These are phyloP conservation scores for Pseudomyrmex flavicornis DNA, from an alignment of 1,140 invertebrate species.

Conservation along the genomic window DNA sequence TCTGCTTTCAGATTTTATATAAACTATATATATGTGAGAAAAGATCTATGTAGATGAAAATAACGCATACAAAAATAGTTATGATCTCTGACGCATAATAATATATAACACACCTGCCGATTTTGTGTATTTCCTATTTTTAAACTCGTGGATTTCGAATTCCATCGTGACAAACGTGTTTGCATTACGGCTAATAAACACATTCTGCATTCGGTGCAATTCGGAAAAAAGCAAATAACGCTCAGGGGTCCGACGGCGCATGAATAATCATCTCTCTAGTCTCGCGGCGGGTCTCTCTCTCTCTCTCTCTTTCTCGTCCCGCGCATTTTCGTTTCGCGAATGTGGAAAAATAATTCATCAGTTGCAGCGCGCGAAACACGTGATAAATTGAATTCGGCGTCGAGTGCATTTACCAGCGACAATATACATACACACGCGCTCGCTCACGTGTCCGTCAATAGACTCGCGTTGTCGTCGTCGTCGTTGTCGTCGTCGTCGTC, in stretches of 20 bases:
- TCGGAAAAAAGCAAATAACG: background rate
- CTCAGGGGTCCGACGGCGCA: background rate
- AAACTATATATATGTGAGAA: too few relatives aligned
- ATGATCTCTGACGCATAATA: too few relatives aligned
- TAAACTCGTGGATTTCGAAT: background rate
- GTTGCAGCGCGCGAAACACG: background rate
- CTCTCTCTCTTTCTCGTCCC: too few relatives aligned
- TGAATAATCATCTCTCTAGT: slow-evolving; percentile 26
- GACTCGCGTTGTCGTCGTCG: background rate
- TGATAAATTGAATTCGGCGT: slow-evolving; percentile 57
- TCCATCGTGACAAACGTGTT: background rate
- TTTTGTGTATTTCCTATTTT: too few relatives aligned
- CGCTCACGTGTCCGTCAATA: slow-evolving; percentile 1
- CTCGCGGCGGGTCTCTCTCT: too few relatives aligned
- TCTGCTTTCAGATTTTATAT: too few relatives aligned
- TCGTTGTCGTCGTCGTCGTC: background rate
- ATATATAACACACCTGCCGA: too few relatives aligned
- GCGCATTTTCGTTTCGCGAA: background rate
- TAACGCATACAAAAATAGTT: too few relatives aligned
- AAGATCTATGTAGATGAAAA: too few relatives aligned
- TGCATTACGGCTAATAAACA: background rate
- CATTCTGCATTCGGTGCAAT: background rate
- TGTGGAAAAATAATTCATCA: slow-evolving; percentile 41
- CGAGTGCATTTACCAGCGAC: background rate
- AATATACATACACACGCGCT: too few relatives aligned